Evolutionary conservation across 2,888 invertebrate species (phyloP), one percentile per base, ranked within the genome.

Genomic region (Acanthosoma haemorrhoidale): DNA sequence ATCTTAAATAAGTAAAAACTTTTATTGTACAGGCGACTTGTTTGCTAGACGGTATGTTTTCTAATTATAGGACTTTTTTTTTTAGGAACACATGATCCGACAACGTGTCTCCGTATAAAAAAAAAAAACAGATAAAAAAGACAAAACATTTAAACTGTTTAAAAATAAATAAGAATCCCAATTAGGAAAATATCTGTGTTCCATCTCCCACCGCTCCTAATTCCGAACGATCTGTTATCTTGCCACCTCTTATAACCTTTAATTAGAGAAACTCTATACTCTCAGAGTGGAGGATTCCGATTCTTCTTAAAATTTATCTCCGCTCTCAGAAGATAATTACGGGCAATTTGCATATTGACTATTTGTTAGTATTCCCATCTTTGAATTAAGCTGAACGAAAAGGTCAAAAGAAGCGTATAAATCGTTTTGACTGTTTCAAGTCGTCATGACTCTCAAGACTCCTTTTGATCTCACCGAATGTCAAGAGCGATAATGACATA

Each of bases 101-200:
- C 51, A 51, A n/a, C 51, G 51, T 51, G 51, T 51, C 51, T 51
- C 51, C 8, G 25, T 25, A n/a, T 21, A 21, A 25, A 43, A 51
- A 51, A 51, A 43, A 43, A 18, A 16, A 4, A 51, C 13, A 29
- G 8, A 25, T n/a, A 25, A n/a, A 25, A 3, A 18, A 41, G 13
- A n/a, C 21, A 13, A 51, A 51, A 51, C 25, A 25, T 25, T 51
- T 25, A 13, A 51, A 51, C 51, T 51, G 29, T 51, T 51, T 51
- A 51, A 51, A 51, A 51, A 51, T 51, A 51, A 51, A 51, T 51
- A 25, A 51, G 25, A 51, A 25, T 51, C 51, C 51, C 51, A 51
- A 51, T 51, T 51, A 51, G 51, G 51, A 51, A 51, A 51, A 51
- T 51, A 51, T 51, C 51, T 25, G 51, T 51, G 51, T 51, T 13